A percentile compares a stretch with the other conserved stretches of the same genome.
phyloP scores from a whole-genome alignment of 2,113 vertebrate genomes.

The Urocitellus parryii region DNA sequence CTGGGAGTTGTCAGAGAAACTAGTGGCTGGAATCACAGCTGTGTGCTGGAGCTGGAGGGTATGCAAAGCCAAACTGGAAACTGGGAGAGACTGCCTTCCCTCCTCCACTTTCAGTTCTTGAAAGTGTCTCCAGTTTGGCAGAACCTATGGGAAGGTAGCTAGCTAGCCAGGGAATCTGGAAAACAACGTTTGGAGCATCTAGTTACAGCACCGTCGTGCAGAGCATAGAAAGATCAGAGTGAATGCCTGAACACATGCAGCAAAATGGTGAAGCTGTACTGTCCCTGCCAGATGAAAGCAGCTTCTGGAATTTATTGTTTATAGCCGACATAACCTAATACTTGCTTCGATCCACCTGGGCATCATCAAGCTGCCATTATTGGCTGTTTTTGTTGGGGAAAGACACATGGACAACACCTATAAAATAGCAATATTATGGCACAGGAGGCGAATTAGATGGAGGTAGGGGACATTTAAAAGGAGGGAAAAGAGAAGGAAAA shows the following conservation, averaged over 20 bases:
- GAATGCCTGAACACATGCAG: not conserved
- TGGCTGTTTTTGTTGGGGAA: not conserved
- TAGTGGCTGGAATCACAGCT: not conserved
- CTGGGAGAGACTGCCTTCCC: not conserved
- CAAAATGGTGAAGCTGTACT: not conserved
- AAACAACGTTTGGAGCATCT: not conserved
- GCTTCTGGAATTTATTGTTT: not conserved
- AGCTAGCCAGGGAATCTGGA: not conserved
- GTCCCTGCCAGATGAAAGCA: not conserved
- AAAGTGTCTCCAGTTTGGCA: not conserved
- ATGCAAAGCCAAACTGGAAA: not conserved
- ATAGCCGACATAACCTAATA: not conserved
- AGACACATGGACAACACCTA: not conserved
- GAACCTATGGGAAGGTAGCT: not conserved
- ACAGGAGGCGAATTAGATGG: not conserved
- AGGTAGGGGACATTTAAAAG: not conserved
- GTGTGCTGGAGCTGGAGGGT: not conserved
- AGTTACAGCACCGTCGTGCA: too few species aligned
- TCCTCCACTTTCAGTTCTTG: not conserved
- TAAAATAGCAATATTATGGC: not conserved
- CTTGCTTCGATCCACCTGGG: not conserved
- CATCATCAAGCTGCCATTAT: not conserved
- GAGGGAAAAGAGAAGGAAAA: not conserved
- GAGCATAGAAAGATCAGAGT: not conserved
- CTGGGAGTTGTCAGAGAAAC: not conserved